phyloP scores from a whole-genome alignment of 2,888 invertebrate species.

The Ligdia adustata region DNA sequence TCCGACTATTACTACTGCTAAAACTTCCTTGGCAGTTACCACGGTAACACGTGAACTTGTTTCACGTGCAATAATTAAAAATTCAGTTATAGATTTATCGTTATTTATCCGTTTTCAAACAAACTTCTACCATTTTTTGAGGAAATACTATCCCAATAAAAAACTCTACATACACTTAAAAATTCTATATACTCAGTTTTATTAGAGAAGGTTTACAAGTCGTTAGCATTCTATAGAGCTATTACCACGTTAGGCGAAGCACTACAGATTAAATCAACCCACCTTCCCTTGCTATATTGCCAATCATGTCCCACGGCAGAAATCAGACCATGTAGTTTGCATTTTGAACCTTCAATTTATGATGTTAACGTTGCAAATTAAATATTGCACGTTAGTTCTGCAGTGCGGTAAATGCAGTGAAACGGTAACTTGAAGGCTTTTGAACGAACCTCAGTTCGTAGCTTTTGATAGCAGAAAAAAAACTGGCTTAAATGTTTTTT shows the following conservation, averaged over 20 bases:
- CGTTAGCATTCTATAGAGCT: background rate
- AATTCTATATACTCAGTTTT: background rate
- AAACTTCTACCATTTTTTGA: too few species aligned
- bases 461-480: background rate
- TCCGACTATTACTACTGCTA: too few species aligned
- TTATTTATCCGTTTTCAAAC: too few species aligned
- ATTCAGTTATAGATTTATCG: too few species aligned
- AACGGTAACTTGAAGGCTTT: constrained; percentile 11
- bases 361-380: constrained; percentile 6
- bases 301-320: constrained; percentile 18
- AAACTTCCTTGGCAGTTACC: too few species aligned
- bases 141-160: background rate
- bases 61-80: too few species aligned
- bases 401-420: constrained; percentile 27
- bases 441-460: background rate
- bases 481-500: background rate
- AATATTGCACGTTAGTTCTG: constrained; percentile 11
- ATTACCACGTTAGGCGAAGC: constrained; percentile 3
- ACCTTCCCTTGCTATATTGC: constrained; percentile 14
- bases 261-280: constrained; percentile 7
- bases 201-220: too few species aligned
- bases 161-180: background rate
- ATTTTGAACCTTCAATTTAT: constrained; percentile 11
- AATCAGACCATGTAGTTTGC: background rate
- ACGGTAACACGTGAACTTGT: too few species aligned